These are phyloP conservation scores for Limenitis arthemis DNA, from an alignment of 2,888 invertebrate genomes.

Conservation along the genomic window DNA sequence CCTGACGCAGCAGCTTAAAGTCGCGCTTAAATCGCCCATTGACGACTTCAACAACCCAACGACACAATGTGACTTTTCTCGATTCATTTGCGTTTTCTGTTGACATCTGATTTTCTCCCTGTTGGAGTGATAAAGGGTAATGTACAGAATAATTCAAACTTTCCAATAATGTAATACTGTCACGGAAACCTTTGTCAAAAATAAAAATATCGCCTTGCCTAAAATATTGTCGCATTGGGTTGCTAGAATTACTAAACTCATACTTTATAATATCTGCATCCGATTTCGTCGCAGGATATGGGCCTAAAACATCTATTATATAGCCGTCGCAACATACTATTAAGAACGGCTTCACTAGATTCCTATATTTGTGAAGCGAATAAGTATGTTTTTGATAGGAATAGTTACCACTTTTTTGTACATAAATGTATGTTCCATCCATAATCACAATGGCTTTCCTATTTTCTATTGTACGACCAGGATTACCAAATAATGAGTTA, in stretches of 20 bases:
- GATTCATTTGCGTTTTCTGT: too few relatives aligned
- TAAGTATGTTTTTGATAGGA: constrained; percentile 22
- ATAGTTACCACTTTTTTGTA: constrained; percentile 23
- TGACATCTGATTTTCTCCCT: too few relatives aligned
- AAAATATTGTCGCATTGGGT: too few relatives aligned
- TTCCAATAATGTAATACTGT: too few relatives aligned
- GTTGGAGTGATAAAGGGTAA: too few relatives aligned
- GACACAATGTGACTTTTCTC: too few relatives aligned
- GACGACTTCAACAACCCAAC: too few relatives aligned
- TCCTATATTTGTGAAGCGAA: constrained; percentile 17
- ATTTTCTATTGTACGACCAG: constrained; percentile 7
- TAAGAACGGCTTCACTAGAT: constrained; percentile 18
- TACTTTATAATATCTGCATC: constrained; percentile 11
- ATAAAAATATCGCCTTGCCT: too few relatives aligned
- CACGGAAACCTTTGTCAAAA: too few relatives aligned
- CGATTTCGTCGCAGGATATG: constrained; percentile 15
- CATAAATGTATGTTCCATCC: constrained; percentile 23
- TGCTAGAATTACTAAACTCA: neutral
- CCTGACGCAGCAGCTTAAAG: constrained; percentile 6
- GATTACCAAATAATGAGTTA: constrained; percentile 11
- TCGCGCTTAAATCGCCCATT: neutral
- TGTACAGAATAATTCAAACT: too few relatives aligned
- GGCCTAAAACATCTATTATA: constrained; percentile 18
- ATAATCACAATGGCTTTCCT: constrained; percentile 14
- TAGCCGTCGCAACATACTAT: constrained; percentile 19